Percentiles rank a stretch among this genome's conserved stretches.
Conservation (phyloP, 2,113 vertebrate genomes). For the Halcyon malimbica region DNA sequence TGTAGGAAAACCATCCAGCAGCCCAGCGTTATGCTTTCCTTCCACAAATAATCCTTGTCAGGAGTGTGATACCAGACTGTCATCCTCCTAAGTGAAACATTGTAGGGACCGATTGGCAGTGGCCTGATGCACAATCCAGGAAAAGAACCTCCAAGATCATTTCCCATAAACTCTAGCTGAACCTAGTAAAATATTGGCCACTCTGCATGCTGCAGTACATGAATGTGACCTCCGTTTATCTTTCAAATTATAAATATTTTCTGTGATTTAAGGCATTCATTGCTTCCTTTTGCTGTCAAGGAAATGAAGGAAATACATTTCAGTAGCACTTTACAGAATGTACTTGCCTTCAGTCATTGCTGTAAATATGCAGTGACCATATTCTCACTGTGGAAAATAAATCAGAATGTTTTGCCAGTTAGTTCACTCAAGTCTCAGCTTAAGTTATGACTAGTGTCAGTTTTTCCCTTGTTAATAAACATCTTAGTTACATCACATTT, state of each 20-base stretch:
- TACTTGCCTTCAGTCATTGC: conserved; percentile 70
- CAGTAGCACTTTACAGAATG: conserved; percentile 77
- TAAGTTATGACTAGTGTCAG: background rate
- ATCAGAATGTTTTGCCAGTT: conserved; percentile 69
- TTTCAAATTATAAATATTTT: conserved; percentile 75
- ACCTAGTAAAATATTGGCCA: conserved; percentile 69
- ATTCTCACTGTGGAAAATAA: conserved; percentile 71
- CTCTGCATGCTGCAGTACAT: conserved; percentile 59
- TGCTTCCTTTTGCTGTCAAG: conserved; percentile 77
- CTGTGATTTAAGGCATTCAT: conserved; percentile 74
- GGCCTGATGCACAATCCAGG: background rate
- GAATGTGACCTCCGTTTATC: conserved; percentile 71
- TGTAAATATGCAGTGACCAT: conserved; percentile 69
- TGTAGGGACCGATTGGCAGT: background rate
- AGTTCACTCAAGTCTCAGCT: conserved; percentile 37
- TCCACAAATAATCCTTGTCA: background rate
- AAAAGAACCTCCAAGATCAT: conserved; percentile 22
- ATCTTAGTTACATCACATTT: conserved; percentile 5
- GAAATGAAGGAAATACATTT: conserved; percentile 77
- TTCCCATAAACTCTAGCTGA: conserved; percentile 77
- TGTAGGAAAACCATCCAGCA: background rate
- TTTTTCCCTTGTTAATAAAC: conserved; percentile 15
- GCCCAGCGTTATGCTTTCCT: background rate
- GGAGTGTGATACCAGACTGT: background rate
- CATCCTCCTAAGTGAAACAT: background rate